Percentiles rank a stretch among this genome's conserved stretches.
phyloP scores from a whole-genome alignment of 2,797 vertebrate species.

The Hozukius guyotensis region DNA sequence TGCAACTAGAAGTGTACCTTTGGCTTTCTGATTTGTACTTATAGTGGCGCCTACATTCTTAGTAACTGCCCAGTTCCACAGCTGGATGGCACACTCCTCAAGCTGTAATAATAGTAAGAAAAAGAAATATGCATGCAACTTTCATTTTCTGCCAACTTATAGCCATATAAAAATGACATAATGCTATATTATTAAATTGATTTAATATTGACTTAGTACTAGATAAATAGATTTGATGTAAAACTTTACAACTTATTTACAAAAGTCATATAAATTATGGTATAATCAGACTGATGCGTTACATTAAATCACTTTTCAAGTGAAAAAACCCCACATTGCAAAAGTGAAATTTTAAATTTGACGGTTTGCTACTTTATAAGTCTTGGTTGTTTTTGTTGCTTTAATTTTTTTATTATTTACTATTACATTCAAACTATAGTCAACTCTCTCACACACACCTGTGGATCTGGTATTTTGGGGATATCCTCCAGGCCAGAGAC shows the following conservation, averaged over 20 bases:
- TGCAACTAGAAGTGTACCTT: conserved; percentile 73
- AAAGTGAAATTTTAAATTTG: neutral
- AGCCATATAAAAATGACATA: neutral
- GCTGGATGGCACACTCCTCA: conserved; percentile 87
- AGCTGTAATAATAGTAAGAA: conserved; percentile 73
- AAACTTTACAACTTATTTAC: neutral
- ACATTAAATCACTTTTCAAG: neutral
- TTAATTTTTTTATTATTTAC: neutral
- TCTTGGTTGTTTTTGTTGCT: neutral
- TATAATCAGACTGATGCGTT: neutral
- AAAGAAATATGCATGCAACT: neutral
- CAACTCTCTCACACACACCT: conserved; percentile 69
- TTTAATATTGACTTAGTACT: neutral
- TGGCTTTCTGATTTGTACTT: conserved; percentile 85
- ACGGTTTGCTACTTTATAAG: neutral
- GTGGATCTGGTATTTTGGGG: conserved; percentile 64
- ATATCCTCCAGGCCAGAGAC: conserved; percentile 65
- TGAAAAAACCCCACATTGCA: neutral
- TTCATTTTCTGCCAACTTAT: neutral
- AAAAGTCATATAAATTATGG: neutral
- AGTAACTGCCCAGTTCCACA: conserved; percentile 94
- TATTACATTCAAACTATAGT: neutral
- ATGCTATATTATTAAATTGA: neutral
- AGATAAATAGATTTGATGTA: neutral
- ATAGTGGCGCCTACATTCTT: conserved; percentile 79